Percentiles rank a stretch among this genome's conserved stretches.
Evolutionary conservation across 1,140 invertebrate species (phyloP).

Genomic region (Drosophila parvula): DNA sequence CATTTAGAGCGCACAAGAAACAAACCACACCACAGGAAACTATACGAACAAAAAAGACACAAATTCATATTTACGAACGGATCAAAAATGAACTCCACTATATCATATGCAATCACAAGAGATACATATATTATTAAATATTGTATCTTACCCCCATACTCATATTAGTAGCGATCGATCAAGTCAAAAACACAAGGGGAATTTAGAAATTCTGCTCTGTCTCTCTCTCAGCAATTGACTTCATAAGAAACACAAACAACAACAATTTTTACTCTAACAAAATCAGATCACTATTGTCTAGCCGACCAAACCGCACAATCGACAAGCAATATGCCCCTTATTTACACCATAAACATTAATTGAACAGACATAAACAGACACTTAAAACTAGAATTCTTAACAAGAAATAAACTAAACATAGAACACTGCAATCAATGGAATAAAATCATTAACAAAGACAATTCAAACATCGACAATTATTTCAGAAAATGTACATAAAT

Average conservation of each 20-base stretch:
- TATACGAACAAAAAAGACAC: background rate
- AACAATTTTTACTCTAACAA: too few relatives aligned
- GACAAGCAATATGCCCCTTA: too few relatives aligned
- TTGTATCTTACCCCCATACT: conserved; percentile 15
- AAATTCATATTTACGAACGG: background rate
- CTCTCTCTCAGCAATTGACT: conserved; percentile 6
- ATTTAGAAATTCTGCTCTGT: conserved; percentile 11
- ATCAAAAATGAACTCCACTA: background rate
- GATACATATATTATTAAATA: conserved; percentile 12
- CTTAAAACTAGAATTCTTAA: conserved; percentile 1
- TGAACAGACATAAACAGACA: conserved; percentile 2
- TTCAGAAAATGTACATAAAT: too few relatives aligned
- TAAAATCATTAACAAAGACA: conserved; percentile 17
- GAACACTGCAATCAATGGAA: conserved; percentile 22
- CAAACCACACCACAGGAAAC: background rate
- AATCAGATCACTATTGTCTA: too few relatives aligned
- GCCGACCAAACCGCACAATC: too few relatives aligned
- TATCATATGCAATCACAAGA: background rate
- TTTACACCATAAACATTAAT: background rate
- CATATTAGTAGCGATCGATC: conserved; percentile 14
- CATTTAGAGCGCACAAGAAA: background rate
- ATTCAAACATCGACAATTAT: conserved; percentile 11
- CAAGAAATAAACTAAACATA: conserved; percentile 18
- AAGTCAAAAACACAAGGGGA: conserved; percentile 16
- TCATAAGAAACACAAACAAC: too few relatives aligned